These are phyloP conservation scores for Clusia tigrina DNA, from an alignment of 2,888 invertebrate species.

Conservation along the genomic window DNA sequence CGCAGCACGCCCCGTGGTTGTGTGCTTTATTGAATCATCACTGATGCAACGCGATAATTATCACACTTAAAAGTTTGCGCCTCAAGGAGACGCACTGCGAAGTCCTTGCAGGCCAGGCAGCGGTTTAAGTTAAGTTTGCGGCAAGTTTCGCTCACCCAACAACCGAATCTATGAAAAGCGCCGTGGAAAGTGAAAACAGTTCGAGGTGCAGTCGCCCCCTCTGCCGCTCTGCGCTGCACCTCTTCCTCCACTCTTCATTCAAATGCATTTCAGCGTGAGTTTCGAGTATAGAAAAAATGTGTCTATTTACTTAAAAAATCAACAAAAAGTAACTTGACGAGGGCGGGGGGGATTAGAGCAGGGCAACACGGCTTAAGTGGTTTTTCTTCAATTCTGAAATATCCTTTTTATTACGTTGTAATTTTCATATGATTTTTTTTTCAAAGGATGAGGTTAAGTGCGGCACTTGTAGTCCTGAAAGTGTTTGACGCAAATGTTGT, in stretches of 20 bases:
- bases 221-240: no score
- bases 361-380: not conserved
- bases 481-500: constrained; percentile 28
- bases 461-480: constrained; percentile 35
- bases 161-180: no score
- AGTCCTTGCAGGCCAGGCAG: no score
- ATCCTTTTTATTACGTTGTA: not conserved
- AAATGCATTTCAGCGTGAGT: not conserved
- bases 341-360: no score
- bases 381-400: not conserved
- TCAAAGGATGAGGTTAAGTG: constrained; percentile 42
- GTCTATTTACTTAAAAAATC: no score
- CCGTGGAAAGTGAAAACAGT: not conserved
- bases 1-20: no score
- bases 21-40: not conserved
- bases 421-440: not conserved
- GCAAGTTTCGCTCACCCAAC: no score
- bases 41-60: not conserved
- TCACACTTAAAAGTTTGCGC: not conserved
- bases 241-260: no score
- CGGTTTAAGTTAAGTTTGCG: no score
- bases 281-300: not conserved
- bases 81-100: not conserved
- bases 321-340: no score
- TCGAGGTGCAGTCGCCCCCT: no score